Conservation (phyloP, 2,888 invertebrate genomes). For the Pecten maximus region DNA sequence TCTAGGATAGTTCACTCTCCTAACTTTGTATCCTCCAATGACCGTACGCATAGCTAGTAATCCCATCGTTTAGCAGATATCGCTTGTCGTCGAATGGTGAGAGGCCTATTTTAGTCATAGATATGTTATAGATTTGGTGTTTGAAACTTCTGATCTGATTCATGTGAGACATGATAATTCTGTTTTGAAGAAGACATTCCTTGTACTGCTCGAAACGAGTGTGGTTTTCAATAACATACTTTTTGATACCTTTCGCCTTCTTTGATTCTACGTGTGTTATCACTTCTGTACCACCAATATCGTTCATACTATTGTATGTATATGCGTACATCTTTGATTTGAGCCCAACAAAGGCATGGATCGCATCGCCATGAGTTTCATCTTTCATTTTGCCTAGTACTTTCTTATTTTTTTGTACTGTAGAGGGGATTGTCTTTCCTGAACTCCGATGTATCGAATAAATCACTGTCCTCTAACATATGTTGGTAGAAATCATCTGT, state of each 20-base stretch:
- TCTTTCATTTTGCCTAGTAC: no score
- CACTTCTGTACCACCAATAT: no score
- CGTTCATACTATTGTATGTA: no score
- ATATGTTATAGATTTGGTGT: neutral
- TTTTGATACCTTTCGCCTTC: neutral
- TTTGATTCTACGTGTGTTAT: neutral
- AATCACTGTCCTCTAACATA: no score
- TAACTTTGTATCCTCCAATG: neutral
- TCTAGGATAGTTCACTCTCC: neutral
- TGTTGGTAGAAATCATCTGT: neutral
- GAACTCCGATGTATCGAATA: no score
- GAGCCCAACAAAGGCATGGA: no score
- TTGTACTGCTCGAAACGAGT: neutral
- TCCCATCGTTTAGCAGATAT: neutral
- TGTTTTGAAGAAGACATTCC: no score
- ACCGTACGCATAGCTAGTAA: neutral
- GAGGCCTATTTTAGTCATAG: neutral
- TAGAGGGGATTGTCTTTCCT: no score
- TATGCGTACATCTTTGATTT: no score
- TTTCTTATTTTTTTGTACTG: no score
- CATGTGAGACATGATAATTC: neutral
- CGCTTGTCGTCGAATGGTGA: neutral
- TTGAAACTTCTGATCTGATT: neutral
- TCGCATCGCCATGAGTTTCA: no score
- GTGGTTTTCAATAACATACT: neutral